phyloP scores from a whole-genome alignment of 2,113 vertebrate species.

The Megaptera novaeangliae region DNA sequence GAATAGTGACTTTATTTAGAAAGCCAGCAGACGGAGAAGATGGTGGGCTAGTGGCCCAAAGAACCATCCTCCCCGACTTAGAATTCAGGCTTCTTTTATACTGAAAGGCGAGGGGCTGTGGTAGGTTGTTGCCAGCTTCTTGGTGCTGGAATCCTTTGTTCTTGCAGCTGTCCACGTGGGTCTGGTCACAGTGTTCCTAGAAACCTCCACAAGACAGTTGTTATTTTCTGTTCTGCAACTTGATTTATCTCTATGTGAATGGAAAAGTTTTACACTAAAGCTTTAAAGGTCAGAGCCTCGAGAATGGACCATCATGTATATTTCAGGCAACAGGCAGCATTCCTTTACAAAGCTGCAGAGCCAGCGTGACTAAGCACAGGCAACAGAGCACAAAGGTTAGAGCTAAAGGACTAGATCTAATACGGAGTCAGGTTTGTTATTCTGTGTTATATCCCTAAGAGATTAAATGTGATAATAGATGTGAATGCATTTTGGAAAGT shows the following conservation, averaged over 20 bases:
- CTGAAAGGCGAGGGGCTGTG: background rate
- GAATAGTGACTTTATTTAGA: background rate
- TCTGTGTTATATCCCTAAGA: background rate
- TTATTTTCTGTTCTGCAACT: background rate
- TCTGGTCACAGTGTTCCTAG: background rate
- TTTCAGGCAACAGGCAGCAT: background rate
- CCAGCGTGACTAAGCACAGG: background rate
- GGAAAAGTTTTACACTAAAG: background rate
- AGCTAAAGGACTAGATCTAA: background rate
- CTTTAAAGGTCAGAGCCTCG: background rate
- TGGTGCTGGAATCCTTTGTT: background rate
- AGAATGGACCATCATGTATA: background rate
- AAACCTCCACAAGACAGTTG: background rate
- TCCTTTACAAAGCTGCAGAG: accelerated
- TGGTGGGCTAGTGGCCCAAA: background rate
- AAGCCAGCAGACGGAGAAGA: background rate
- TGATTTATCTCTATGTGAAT: background rate
- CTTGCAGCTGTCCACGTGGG: background rate
- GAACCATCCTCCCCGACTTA: background rate
- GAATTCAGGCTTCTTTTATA: background rate
- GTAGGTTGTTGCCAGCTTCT: too few species aligned
- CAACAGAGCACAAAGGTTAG: background rate
- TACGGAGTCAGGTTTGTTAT: background rate
- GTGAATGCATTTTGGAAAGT: background rate
- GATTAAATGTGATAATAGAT: background rate